A percentile compares a stretch with the other conserved stretches of the same genome.
phyloP scores from a whole-genome alignment of 1,140 invertebrate genomes.

The Ceratosolen solmsi region DNA sequence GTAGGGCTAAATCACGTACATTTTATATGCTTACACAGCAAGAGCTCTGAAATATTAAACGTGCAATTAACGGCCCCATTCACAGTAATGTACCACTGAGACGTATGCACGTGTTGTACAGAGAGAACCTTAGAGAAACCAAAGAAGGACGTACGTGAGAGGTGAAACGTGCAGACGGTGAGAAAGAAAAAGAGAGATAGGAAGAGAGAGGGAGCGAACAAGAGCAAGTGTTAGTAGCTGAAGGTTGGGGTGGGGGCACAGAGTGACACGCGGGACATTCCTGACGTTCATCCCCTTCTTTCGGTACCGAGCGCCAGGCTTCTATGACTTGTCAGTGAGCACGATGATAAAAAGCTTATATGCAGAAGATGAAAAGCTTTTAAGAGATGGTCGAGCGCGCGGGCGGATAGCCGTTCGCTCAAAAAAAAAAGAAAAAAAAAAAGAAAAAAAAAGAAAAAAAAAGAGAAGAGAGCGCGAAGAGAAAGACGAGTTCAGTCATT shows the following conservation, averaged over 20 bases:
- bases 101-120: constrained; percentile 57
- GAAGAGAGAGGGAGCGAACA: constrained; percentile 45
- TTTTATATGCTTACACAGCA: constrained; percentile 68
- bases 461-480: constrained; percentile 55
- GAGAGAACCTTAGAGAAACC: constrained; percentile 33
- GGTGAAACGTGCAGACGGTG: background rate
- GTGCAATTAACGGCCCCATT: constrained; percentile 73
- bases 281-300: background rate
- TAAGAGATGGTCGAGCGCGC: constrained; percentile 59
- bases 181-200: constrained; percentile 45
- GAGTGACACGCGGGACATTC: constrained; percentile 56
- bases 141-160: constrained; percentile 21
- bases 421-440: constrained; percentile 54
- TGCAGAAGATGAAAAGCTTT: constrained; percentile 72
- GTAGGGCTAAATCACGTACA: constrained; percentile 65
- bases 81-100: constrained; percentile 68
- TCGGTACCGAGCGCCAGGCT: constrained; percentile 58
- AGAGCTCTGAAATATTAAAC: constrained; percentile 73
- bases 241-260: constrained; percentile 38
- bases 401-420: constrained; percentile 22
- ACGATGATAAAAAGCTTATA: constrained; percentile 71
- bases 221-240: constrained; percentile 33
- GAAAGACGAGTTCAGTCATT: constrained; percentile 55
- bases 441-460: constrained; percentile 55
- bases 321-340: constrained; percentile 22